phyloP scores from a whole-genome alignment of 2,888 invertebrate genomes.

The Neoascia interrupta region DNA sequence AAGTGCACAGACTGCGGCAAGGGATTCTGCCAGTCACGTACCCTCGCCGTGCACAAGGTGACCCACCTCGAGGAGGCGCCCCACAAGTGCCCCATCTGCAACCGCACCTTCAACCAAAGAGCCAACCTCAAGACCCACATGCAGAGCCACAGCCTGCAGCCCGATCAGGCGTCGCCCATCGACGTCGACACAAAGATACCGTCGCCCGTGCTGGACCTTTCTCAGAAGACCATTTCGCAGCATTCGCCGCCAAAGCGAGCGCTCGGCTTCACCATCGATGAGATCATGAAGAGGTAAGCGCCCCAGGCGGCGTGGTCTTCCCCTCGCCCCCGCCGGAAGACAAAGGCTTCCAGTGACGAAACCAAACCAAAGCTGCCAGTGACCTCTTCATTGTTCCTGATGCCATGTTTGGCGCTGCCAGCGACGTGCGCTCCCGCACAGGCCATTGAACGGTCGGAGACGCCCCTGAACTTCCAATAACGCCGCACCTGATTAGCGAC shows the following conservation, averaged over 20 bases:
- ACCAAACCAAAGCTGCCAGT: conserved; percentile 66
- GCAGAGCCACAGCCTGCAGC: conserved; percentile 85
- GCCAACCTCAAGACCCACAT: conserved; percentile 95
- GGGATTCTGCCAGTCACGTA: conserved; percentile 98
- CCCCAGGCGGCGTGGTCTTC: conserved; percentile 31
- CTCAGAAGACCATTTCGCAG: conserved; percentile 78
- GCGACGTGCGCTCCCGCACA: conserved; percentile 30
- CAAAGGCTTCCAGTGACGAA: conserved; percentile 55
- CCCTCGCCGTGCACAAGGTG: conserved; percentile 96
- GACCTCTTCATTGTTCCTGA: conserved; percentile 66
- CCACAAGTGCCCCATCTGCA: conserved; percentile 94
- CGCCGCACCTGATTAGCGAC: conserved; percentile 47
- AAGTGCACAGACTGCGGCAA: conserved; percentile 98
- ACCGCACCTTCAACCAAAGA: conserved; percentile 94
- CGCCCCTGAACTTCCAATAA: conserved; percentile 3
- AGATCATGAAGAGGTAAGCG: conserved; percentile 90
- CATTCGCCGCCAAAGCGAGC: conserved; percentile 80
- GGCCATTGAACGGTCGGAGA: conserved; percentile 39
- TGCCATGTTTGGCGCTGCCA: conserved; percentile 50
- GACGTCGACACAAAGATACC: conserved; percentile 38
- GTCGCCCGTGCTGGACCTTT: conserved; percentile 81
- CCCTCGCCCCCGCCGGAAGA: conserved; percentile 21
- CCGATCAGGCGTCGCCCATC: background rate
- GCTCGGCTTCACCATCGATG: conserved; percentile 91
- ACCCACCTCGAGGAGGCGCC: conserved; percentile 96